phyloP scores from a whole-genome alignment of 2,797 vertebrate genomes.

The Pseudochaenichthys georgianus region DNA sequence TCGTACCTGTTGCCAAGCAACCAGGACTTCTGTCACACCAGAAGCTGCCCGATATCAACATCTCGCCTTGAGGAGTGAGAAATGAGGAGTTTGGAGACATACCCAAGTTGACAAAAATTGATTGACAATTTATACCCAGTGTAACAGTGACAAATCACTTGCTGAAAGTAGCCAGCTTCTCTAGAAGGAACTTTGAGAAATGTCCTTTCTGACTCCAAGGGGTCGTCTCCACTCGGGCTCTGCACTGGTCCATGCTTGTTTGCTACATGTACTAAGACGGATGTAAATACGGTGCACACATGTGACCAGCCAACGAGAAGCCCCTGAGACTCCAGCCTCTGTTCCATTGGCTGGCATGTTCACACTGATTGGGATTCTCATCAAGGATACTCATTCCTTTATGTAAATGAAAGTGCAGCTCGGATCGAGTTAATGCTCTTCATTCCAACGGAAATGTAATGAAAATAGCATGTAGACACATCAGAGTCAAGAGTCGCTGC shows the following conservation, averaged over 20 bases:
- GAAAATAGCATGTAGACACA: constrained; percentile 33
- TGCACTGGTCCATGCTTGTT: neutral
- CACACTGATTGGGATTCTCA: constrained; percentile 43
- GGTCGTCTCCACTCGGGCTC: neutral
- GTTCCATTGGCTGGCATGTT: constrained; percentile 24
- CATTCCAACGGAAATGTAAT: constrained; percentile 44
- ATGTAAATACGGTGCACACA: constrained; percentile 17
- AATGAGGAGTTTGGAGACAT: constrained; percentile 56
- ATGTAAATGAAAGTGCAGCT: constrained; percentile 55
- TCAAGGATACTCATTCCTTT: constrained; percentile 50
- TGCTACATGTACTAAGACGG: constrained; percentile 6
- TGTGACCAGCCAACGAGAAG: constrained; percentile 18
- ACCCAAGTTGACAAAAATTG: constrained; percentile 67
- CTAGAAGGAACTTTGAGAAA: constrained; percentile 32
- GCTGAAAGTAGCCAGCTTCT: constrained; percentile 49
- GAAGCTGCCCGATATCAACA: constrained; percentile 63
- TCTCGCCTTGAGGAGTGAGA: constrained; percentile 51
- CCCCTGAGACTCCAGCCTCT: constrained; percentile 16
- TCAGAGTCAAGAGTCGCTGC: constrained; percentile 45
- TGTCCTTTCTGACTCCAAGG: constrained; percentile 26
- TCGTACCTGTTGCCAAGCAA: constrained; percentile 82
- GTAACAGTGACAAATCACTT: constrained; percentile 59
- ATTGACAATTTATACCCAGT: constrained; percentile 70
- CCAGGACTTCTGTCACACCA: constrained; percentile 71
- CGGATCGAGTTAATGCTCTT: constrained; percentile 31